Evolutionary conservation across 2,888 invertebrate species (phyloP).

Genomic region (Stenchaetothrips biformis): DNA sequence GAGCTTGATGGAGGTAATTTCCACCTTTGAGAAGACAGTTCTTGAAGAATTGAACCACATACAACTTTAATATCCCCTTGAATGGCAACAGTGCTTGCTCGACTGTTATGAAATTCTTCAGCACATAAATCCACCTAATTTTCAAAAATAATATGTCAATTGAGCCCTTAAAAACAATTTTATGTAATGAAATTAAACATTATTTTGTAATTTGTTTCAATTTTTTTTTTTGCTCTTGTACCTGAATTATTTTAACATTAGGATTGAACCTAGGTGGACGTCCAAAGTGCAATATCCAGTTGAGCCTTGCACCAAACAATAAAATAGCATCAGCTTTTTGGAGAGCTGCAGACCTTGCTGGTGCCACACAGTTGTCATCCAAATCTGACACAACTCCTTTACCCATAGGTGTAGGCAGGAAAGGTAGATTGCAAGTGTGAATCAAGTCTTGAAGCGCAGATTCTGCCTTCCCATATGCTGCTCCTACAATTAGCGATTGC

Average conservation of each 20-base stretch:
- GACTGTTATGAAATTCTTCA: slow-evolving; percentile 90
- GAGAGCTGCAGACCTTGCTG: slow-evolving; percentile 81
- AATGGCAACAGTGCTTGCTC: slow-evolving; percentile 70
- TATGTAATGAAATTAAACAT: slow-evolving; percentile 24
- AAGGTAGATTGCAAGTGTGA: slow-evolving; percentile 69
- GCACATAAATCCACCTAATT: slow-evolving; percentile 73
- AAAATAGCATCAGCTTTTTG: slow-evolving; percentile 84
- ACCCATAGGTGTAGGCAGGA: slow-evolving; percentile 93
- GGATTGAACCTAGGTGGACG: slow-evolving; percentile 75
- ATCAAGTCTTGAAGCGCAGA: slow-evolving; percentile 64
- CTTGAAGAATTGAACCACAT: slow-evolving; percentile 57
- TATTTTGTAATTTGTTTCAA: neutral
- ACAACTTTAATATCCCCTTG: slow-evolving; percentile 79
- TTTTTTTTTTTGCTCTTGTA: slow-evolving; percentile 39
- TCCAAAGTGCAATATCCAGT: slow-evolving; percentile 98
- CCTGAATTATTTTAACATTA: slow-evolving; percentile 85
- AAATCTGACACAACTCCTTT: slow-evolving; percentile 50
- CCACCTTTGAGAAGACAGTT: slow-evolving; percentile 57
- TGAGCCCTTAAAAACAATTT: slow-evolving; percentile 12
- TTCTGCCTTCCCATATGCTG: slow-evolving; percentile 77
- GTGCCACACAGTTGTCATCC: slow-evolving; percentile 62
- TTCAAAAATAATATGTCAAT: neutral
- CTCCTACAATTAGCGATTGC: slow-evolving; percentile 51
- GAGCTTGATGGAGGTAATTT: slow-evolving; percentile 52
- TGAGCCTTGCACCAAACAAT: slow-evolving; percentile 83